Base-by-base conservation (phyloP, 2,113 vertebrate species). In the Microtus oregoni region DNA sequence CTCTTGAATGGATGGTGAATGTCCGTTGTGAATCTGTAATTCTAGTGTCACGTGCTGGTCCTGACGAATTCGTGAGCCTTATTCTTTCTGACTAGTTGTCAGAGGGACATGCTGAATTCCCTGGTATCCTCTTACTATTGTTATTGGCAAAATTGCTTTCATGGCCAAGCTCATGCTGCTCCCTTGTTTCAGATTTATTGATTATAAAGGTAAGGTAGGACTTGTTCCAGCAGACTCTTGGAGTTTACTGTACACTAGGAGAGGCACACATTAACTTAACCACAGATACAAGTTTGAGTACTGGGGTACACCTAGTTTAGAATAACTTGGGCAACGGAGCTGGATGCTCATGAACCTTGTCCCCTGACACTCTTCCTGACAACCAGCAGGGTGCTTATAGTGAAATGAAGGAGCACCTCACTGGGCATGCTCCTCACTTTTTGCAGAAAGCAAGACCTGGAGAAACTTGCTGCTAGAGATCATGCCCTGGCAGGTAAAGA, bases 51-150 rank as follows among this genome's bases (percentile, higher is more conserved):
- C 58, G 9, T 82, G 38, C 79, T 97, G 41, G 52, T 91, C 50
- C 38, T 90, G 52, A 44, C 47, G 94, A 79, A 92, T 83, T 78
- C 32, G 52, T 67, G 81, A 92, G 3, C 11, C 22, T 93, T 11
- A 9, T 72, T 28, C n/a, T 63, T 79, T 38, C 75, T 68, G 79
- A 47, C 52, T 92, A 35, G 8, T 87, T 90, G 58, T 52, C 73
- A 77, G 82, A 79, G 47, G 38, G 78, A 83, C 72, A 86, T 30
- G 47, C 55, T 92, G 86, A 82, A 76, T 92, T 87, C 44, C 81
- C 7, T 87, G n/a, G 58, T 76, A 65, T 61, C 15, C 73, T 63
- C 13, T 96, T 82, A 44, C 81, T 94, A 12, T 15, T 58, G 55
- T 78, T 77, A 90, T 20, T 90, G 7, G 58, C 55, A 81, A 92